Base-by-base conservation (phyloP, 1,140 invertebrate genomes). In the Pseudomyrmex gracilis region DNA sequence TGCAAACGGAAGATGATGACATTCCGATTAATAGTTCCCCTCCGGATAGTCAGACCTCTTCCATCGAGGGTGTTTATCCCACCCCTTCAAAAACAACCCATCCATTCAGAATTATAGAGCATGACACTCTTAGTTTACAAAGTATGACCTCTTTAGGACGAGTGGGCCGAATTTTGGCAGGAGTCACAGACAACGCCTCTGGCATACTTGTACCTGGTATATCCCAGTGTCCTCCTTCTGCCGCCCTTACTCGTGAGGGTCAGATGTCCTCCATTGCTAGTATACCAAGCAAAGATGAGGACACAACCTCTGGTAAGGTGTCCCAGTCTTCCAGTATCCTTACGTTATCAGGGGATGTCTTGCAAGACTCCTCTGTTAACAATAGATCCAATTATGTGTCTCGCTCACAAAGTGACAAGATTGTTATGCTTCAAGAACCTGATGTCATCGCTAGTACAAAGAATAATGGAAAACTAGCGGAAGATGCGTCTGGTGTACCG, bases 371-470 rank as follows among this genome's bases (percentile, higher is more conserved):
- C 82, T 85, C 90, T 80, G 82, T 87, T 60, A 93, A 93, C 88
- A 87, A 77, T 64, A 92, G 90, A 84, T 91, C 87, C 34, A 88
- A 90, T 82, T 91, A 90, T 74, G 51, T 83, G 17, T 82, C 89
- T 85, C 88, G 89, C 73, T 90, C 90, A 9, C 89, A 92, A 85
- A 87, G 77, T 85, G 93, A 90, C 49, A 93, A 91, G 89, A 89
- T 89, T 84, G 92, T 93, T 63, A 91, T 95, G 60, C 91, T 97
- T 90, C 96, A 97, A 93, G 98, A 99, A 93, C 98, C 98, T 34
- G 98, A 99, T 94, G 97, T 99, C 87, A 98, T 99, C 82, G 97
- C 98, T 66, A 99, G 98, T 94, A 98, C 98, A 74, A 99, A 99
- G 94, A 96, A 95, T 90, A 93, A 93, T 77, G 92, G 93, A 53